These are phyloP conservation scores for Tachysurus vachellii DNA, from an alignment of 2,113 vertebrate genomes.

Conservation along the genomic window DNA sequence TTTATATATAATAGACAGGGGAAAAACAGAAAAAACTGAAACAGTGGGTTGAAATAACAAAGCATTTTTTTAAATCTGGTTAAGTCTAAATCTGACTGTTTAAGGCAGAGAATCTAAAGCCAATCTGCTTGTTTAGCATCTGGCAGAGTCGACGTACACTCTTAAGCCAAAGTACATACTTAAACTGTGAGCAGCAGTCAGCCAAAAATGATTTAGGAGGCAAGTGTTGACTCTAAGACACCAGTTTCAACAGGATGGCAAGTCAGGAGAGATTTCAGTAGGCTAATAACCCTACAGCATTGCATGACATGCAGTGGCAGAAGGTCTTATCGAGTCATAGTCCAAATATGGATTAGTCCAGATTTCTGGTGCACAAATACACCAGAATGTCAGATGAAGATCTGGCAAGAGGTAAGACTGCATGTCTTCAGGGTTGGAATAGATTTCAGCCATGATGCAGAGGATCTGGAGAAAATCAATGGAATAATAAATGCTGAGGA, in stretches of 20 bases:
- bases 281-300: slow-evolving; percentile 4
- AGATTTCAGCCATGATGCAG: slow-evolving; percentile 6
- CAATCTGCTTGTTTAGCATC: not conserved
- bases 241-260: not conserved
- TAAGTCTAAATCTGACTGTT: not conserved
- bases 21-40: not conserved
- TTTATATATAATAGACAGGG: not conserved
- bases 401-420: slow-evolving; percentile 1
- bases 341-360: slow-evolving; percentile 25
- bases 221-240: not conserved
- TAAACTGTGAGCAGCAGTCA: not conserved
- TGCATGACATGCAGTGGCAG: slow-evolving; percentile 13
- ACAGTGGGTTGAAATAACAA: not conserved
- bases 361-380: slow-evolving; percentile 3
- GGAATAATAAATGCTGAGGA: not conserved
- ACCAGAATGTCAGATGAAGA: slow-evolving; percentile 5
- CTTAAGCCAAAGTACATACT: not conserved
- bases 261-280: not conserved
- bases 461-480: not conserved
- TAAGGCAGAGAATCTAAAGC: not conserved
- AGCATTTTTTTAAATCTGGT: not conserved
- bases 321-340: not conserved
- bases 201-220: not conserved
- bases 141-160: not conserved
- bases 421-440: not conserved